Evolutionary conservation across 2,888 invertebrate species (phyloP).

Genomic region (Lasioglossum zephyrum): DNA sequence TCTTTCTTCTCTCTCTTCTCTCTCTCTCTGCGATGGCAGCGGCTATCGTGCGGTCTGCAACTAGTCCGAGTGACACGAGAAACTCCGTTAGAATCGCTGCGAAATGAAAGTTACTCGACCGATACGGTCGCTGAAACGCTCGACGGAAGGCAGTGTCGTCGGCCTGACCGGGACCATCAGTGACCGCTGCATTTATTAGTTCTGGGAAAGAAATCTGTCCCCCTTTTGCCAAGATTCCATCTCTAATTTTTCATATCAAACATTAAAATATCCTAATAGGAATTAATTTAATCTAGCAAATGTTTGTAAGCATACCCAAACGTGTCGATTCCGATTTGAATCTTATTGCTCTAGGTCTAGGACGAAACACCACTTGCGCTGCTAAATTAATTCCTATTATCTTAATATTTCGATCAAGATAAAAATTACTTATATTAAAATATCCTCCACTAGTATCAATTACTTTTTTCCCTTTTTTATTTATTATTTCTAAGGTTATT

Average conservation of each 20-base stretch:
- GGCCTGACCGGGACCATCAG: not conserved
- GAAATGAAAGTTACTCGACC: slow-evolving; percentile 51
- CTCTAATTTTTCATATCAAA: not conserved
- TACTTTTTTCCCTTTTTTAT: too few relatives aligned
- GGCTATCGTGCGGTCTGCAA: slow-evolving; percentile 31
- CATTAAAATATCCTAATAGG: not conserved
- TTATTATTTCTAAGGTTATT: too few relatives aligned
- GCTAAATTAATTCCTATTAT: too few relatives aligned
- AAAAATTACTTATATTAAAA: too few relatives aligned
- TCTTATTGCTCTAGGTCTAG: too few relatives aligned
- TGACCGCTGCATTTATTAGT: not conserved
- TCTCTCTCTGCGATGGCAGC: slow-evolving; percentile 34
- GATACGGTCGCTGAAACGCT: slow-evolving; percentile 11
- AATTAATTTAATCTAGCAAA: too few relatives aligned
- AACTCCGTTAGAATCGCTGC: slow-evolving; percentile 57
- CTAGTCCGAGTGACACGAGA: slow-evolving; percentile 52
- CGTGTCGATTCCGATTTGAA: too few relatives aligned
- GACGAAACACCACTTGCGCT: too few relatives aligned
- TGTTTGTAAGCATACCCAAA: too few relatives aligned
- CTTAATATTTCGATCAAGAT: too few relatives aligned
- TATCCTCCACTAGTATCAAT: not conserved
- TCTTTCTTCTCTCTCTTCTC: not conserved
- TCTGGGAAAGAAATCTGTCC: not conserved
- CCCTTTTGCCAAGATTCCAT: not conserved
- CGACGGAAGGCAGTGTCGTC: not conserved